Percentiles rank a stretch among this genome's conserved stretches.
phyloP scores from a whole-genome alignment of 1,140 invertebrate genomes.

The Mamestra configurata region DNA sequence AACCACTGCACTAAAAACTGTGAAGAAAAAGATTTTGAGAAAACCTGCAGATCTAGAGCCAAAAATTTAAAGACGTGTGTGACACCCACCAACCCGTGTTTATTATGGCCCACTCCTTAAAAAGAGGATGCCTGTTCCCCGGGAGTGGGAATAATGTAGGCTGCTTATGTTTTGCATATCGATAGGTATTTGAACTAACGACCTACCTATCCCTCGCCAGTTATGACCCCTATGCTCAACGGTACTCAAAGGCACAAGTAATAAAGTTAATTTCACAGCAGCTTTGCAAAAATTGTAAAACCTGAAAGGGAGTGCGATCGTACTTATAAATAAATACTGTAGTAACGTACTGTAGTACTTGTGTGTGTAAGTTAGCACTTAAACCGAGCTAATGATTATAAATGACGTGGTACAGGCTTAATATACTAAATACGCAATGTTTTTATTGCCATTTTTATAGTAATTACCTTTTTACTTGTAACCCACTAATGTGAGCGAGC shows the following conservation, averaged over 20 bases:
- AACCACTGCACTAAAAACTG: too few species aligned
- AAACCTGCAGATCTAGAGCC: too few species aligned
- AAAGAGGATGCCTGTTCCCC: too few species aligned
- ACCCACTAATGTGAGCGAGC: neutral
- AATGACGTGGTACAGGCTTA: conserved; percentile 29
- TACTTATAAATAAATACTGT: conserved; percentile 4
- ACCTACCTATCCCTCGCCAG: too few species aligned
- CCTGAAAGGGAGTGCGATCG: neutral
- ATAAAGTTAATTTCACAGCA: neutral
- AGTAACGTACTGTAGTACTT: too few species aligned
- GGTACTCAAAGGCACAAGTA: neutral
- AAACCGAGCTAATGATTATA: conserved; percentile 33
- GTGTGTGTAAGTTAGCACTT: conserved; percentile 27
- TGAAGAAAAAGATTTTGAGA: too few species aligned
- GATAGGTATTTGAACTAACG: too few species aligned
- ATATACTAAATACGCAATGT: conserved; percentile 32
- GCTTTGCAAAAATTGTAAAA: neutral
- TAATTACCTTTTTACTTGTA: conserved; percentile 44
- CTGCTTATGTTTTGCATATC: too few species aligned
- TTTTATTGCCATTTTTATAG: conserved; percentile 43
- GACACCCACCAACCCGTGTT: too few species aligned
- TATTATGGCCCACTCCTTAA: too few species aligned
- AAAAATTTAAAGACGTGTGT: too few species aligned
- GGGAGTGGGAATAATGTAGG: too few species aligned
- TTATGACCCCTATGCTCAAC: neutral